These are phyloP conservation scores for Uloborus diversus DNA, from an alignment of 1,140 invertebrate genomes.

Conservation along the genomic window DNA sequence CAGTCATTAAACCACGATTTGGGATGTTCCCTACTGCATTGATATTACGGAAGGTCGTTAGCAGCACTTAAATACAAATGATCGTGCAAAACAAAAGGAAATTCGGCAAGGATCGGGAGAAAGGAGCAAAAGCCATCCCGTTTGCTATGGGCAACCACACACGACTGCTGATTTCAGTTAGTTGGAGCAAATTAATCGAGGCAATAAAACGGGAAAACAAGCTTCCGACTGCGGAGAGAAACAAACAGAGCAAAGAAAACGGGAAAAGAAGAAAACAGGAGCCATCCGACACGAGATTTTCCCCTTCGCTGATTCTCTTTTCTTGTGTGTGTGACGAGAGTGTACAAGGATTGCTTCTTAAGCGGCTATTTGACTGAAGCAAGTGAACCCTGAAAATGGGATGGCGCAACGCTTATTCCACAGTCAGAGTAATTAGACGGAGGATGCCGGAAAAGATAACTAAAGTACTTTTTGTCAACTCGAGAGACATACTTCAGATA, in stretches of 20 bases:
- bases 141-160: background rate
- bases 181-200: slow-evolving; percentile 30
- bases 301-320: slow-evolving; percentile 7
- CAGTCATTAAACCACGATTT: too few species aligned
- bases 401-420: background rate
- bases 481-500: background rate
- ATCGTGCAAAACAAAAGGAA: too few species aligned
- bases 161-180: background rate
- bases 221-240: background rate
- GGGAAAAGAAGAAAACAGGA: slow-evolving; percentile 9
- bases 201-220: slow-evolving; percentile 23
- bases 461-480: background rate
- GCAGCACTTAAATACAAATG: too few species aligned
- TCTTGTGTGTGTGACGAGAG: slow-evolving; percentile 19
- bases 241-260: slow-evolving; percentile 2
- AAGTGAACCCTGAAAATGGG: slow-evolving; percentile 26
- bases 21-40: too few species aligned
- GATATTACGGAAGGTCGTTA: too few species aligned
- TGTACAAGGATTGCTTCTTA: slow-evolving; percentile 12
- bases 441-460: slow-evolving; percentile 2
- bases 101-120: too few species aligned
- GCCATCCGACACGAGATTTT: slow-evolving; percentile 26
- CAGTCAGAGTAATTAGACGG: slow-evolving; percentile 21
- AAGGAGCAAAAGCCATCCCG: background rate
- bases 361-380: slow-evolving; percentile 29